Percentiles rank a stretch among this genome's conserved stretches.
Conservation (phyloP, 2,888 invertebrate genomes). For the Chironomus tentans region DNA sequence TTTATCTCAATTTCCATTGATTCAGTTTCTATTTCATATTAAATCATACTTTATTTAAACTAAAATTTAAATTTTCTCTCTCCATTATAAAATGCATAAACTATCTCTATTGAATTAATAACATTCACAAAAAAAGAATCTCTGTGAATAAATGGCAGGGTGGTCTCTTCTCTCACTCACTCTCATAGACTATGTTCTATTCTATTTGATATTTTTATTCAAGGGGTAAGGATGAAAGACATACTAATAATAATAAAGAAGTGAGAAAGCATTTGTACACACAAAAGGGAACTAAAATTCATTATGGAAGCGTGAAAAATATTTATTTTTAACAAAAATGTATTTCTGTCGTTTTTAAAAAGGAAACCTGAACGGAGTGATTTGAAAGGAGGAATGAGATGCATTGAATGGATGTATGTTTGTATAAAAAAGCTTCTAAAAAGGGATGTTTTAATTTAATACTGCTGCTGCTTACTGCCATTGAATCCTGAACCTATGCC, state of each 20-base stretch:
- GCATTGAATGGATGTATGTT: not conserved
- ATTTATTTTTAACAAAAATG: not conserved
- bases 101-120: too few relatives aligned
- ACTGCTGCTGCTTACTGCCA: not conserved
- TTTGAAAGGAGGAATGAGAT: not conserved
- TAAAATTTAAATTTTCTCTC: too few relatives aligned
- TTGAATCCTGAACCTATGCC: constrained; percentile 19
- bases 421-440: not conserved
- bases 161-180: not conserved
- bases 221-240: constrained; percentile 6
- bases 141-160: not conserved
- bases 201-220: not conserved
- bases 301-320: constrained; percentile 26
- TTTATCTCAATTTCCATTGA: too few relatives aligned
- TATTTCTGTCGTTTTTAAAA: not conserved
- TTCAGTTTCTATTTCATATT: too few relatives aligned
- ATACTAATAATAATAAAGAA: not conserved
- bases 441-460: not conserved
- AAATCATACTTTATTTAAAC: too few relatives aligned
- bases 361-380: too few relatives aligned
- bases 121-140: too few relatives aligned
- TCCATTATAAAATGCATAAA: too few relatives aligned
- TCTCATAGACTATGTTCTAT: not conserved
- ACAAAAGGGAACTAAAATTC: constrained; percentile 15
- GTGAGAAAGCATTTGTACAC: constrained; percentile 20